Conservation (phyloP, 2,888 invertebrate species). For the Rhagium mordax region DNA sequence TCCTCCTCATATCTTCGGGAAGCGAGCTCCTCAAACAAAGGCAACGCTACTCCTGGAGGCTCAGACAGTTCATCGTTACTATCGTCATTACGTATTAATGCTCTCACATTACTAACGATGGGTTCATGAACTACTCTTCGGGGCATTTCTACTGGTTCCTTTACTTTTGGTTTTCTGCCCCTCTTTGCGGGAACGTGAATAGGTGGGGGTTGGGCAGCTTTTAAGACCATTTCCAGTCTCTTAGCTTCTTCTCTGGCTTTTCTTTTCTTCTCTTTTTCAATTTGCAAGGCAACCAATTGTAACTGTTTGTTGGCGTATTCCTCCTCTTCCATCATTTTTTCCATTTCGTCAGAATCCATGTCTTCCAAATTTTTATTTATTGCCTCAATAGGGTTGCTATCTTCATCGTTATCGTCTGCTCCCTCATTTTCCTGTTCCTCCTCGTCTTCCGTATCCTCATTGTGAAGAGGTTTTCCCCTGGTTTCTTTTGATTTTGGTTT, state of each 20-base stretch:
- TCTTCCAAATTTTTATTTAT: constrained; percentile 67
- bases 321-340: constrained; percentile 76
- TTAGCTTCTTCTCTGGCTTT: constrained; percentile 71
- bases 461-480: constrained; percentile 7
- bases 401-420: background rate
- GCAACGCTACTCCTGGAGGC: constrained; percentile 64
- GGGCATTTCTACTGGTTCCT: constrained; percentile 29
- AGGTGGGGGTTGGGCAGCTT: background rate
- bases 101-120: constrained; percentile 56
- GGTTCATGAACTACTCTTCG: constrained; percentile 51
- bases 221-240: background rate
- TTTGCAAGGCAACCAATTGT: constrained; percentile 70
- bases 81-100: constrained; percentile 55
- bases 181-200: constrained; percentile 32
- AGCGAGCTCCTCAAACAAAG: constrained; percentile 61
- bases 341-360: constrained; percentile 68
- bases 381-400: constrained; percentile 67
- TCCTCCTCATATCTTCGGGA: constrained; percentile 57
- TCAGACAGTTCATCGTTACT: constrained; percentile 65
- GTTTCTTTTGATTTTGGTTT: constrained; percentile 27
- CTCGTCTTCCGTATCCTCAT: constrained; percentile 20
- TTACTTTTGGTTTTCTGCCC: constrained; percentile 60
- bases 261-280: constrained; percentile 73
- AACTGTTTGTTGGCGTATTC: constrained; percentile 74
- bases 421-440: constrained; percentile 11